phyloP scores from a whole-genome alignment of 23 tunicate genomes.

The Phallusia fumigata region DNA sequence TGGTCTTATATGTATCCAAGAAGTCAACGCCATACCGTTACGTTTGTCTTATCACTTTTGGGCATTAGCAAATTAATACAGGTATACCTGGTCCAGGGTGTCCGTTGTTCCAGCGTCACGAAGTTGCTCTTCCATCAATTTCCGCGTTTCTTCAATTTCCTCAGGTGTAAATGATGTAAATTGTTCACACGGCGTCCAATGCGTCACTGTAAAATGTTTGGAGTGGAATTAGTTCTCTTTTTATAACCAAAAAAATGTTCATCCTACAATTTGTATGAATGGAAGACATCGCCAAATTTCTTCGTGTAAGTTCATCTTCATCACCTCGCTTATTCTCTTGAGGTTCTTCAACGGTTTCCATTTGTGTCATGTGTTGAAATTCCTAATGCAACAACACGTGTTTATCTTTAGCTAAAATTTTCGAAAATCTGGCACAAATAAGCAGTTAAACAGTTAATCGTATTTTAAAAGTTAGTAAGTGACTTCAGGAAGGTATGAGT shows the following conservation, averaged over 20 bases:
- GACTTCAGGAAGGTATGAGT: too few relatives aligned
- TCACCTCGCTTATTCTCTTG: neutral
- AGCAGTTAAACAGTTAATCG: too few relatives aligned
- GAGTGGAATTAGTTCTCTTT: too few relatives aligned
- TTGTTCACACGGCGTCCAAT: constrained; percentile 24
- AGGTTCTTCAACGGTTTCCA: neutral
- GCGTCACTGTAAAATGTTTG: constrained; percentile 13
- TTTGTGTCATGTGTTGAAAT: neutral
- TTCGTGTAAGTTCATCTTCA: neutral
- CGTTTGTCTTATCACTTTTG: too few relatives aligned
- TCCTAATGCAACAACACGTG: too few relatives aligned
- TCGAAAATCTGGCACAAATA: too few relatives aligned
- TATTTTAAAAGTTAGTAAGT: too few relatives aligned
- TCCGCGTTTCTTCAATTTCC: constrained; percentile 35
- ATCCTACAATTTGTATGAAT: constrained; percentile 65
- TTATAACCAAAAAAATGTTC: neutral
- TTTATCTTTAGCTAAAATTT: too few relatives aligned
- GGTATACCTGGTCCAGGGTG: neutral
- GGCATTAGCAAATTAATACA: too few relatives aligned
- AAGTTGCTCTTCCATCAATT: constrained; percentile 55
- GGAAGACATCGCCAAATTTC: constrained; percentile 48
- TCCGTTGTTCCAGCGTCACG: constrained; percentile 7
- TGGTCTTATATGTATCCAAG: too few relatives aligned
- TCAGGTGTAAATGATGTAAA: constrained; percentile 37
- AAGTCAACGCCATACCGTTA: too few relatives aligned